Percentiles rank a stretch among this genome's conserved stretches.
Evolutionary conservation across 2,888 invertebrate genomes (phyloP).

Genomic region (Thecocarcelia acutangulata): DNA sequence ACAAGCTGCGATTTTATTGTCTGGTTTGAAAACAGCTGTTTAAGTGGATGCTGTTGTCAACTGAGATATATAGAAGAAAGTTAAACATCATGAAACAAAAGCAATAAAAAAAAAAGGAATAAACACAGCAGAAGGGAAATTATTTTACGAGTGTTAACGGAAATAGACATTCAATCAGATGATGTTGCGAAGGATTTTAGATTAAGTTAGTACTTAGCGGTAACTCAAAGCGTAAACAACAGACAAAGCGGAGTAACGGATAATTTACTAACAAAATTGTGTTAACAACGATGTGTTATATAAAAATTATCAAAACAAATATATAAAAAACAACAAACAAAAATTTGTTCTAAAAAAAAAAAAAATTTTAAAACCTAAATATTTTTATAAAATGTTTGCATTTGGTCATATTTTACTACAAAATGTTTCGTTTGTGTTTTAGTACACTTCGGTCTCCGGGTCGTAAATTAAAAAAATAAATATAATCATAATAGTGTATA

Average conservation of each 20-base stretch:
- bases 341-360: too few species aligned
- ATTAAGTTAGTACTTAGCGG: constrained; percentile 66
- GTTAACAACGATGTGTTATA: too few species aligned
- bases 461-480: not conserved
- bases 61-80: not conserved
- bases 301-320: too few species aligned
- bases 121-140: constrained; percentile 12
- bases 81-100: too few species aligned
- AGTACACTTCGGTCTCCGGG: not conserved
- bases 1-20: not conserved
- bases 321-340: too few species aligned
- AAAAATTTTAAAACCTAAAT: too few species aligned
- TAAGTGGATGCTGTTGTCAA: constrained; percentile 13
- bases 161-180: constrained; percentile 41
- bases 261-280: not conserved
- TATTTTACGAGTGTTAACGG: constrained; percentile 16
- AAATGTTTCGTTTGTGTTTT: too few species aligned
- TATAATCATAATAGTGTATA: too few species aligned
- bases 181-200: constrained; percentile 57
- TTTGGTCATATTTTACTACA: too few species aligned
- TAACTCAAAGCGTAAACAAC: constrained; percentile 65
- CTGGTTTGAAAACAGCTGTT: constrained; percentile 11
- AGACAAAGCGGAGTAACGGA: constrained; percentile 22
- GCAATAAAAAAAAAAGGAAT: not conserved
- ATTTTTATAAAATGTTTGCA: too few species aligned